phyloP scores from a whole-genome alignment of 2,797 vertebrate species.

The Melanotaenia maccullochi region DNA sequence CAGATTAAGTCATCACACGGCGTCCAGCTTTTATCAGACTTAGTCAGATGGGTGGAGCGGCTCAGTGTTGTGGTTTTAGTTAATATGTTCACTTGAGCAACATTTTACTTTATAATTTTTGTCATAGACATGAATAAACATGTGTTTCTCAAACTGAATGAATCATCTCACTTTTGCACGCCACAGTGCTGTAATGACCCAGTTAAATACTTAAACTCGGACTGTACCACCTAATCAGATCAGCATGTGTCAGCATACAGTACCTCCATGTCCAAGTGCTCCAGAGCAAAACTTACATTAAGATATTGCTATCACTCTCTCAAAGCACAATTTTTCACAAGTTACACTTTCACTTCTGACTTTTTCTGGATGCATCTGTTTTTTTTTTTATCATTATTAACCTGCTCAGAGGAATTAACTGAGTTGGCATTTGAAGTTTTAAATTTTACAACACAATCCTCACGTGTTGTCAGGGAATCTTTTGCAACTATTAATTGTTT shows the following conservation, averaged over 20 bases:
- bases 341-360: constrained; percentile 41
- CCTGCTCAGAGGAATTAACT: constrained; percentile 21
- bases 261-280: constrained; percentile 1
- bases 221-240: constrained; percentile 33
- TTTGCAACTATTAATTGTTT: constrained; percentile 2
- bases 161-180: not conserved
- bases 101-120: constrained; percentile 5
- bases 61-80: constrained; percentile 32
- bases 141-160: constrained; percentile 5
- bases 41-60: constrained; percentile 70
- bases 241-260: constrained; percentile 32
- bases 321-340: constrained; percentile 26
- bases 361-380: constrained; percentile 57
- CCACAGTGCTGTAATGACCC: not conserved
- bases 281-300: constrained; percentile 43
- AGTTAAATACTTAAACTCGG: not conserved
- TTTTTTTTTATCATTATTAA: constrained; percentile 51
- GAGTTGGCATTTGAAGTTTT: constrained; percentile 21
- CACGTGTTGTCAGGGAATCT: constrained; percentile 26
- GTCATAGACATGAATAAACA: not conserved
- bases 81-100: not conserved
- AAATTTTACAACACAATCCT: constrained; percentile 6
- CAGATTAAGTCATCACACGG: constrained; percentile 41
- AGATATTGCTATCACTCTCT: constrained; percentile 65
- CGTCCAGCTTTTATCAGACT: constrained; percentile 45